Conservation (phyloP, 2,797 vertebrate genomes). For the Cirrhinus molitorella region DNA sequence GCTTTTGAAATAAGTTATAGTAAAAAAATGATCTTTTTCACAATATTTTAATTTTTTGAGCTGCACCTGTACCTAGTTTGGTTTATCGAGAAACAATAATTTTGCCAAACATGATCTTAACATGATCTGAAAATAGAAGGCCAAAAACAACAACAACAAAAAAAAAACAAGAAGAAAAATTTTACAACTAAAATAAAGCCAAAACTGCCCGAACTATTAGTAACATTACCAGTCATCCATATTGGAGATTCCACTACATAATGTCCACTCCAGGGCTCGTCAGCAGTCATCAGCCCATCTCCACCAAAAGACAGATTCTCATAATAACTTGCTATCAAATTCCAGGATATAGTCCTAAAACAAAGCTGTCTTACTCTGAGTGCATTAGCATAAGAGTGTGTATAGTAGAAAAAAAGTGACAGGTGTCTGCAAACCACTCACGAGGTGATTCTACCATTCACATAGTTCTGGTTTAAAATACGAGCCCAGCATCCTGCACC, state of each 20-base stretch:
- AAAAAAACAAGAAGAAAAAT: not conserved
- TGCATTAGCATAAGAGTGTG: not conserved
- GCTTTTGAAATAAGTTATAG: too few relatives aligned
- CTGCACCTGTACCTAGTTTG: not conserved
- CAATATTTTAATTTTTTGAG: too few relatives aligned
- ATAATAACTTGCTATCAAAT: constrained; percentile 95
- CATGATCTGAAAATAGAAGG: not conserved
- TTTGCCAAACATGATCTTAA: too few relatives aligned
- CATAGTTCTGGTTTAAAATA: constrained; percentile 96
- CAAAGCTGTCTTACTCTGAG: not conserved
- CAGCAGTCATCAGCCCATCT: constrained; percentile 92
- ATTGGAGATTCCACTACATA: constrained; percentile 91
- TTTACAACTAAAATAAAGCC: too few relatives aligned
- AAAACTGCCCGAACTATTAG: not conserved
- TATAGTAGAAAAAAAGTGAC: not conserved
- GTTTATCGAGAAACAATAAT: too few relatives aligned
- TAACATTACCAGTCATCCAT: constrained; percentile 88
- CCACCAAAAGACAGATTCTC: constrained; percentile 88
- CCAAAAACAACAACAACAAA: too few relatives aligned
- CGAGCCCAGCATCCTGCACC: constrained; percentile 97
- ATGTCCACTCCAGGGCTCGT: constrained; percentile 94
- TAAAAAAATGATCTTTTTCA: too few relatives aligned
- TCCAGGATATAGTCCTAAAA: constrained; percentile 94
- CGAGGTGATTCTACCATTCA: constrained; percentile 95
- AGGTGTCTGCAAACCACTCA: constrained; percentile 69